Evolutionary conservation across 2,797 vertebrate species (phyloP).

Genomic region (Gallirallus australis): DNA sequence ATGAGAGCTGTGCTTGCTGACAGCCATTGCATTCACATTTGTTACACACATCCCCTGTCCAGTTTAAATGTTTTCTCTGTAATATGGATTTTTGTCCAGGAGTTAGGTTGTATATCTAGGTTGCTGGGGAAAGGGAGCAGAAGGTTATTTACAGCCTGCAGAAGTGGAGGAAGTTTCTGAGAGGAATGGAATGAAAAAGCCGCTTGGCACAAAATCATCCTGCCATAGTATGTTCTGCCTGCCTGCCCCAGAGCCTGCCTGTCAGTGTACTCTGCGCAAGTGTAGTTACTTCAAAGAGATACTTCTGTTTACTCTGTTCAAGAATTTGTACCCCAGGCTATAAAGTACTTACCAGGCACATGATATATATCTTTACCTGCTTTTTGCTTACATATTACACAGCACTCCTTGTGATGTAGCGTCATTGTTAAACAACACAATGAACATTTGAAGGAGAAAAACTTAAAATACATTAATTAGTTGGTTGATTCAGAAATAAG

Average conservation of each 20-base stretch:
- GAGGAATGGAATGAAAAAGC: neutral
- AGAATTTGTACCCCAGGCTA: neutral
- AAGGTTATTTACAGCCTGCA: constrained; percentile 14
- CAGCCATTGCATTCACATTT: neutral
- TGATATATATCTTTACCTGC: neutral
- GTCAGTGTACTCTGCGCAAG: neutral
- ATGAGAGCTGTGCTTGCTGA: neutral
- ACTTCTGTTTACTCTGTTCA: neutral
- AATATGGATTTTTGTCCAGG: neutral
- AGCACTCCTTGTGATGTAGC: neutral
- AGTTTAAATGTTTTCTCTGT: neutral
- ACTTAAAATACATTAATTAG: neutral
- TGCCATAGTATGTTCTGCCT: neutral
- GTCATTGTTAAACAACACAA: neutral
- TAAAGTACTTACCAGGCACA: neutral
- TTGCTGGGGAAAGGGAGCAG: neutral
- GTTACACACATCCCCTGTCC: neutral
- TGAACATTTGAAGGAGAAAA: neutral
- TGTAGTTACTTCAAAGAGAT: neutral
- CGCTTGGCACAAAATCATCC: constrained; percentile 11
- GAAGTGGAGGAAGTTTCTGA: neutral
- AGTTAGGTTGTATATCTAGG: constrained; percentile 6
- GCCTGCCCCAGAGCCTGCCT: neutral
- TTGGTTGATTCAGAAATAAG: neutral
- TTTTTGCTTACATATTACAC: neutral